Percentiles rank a stretch among this genome's conserved stretches.
phyloP scores from a whole-genome alignment of 2,888 invertebrate genomes.

The Dryobotodes eremita region DNA sequence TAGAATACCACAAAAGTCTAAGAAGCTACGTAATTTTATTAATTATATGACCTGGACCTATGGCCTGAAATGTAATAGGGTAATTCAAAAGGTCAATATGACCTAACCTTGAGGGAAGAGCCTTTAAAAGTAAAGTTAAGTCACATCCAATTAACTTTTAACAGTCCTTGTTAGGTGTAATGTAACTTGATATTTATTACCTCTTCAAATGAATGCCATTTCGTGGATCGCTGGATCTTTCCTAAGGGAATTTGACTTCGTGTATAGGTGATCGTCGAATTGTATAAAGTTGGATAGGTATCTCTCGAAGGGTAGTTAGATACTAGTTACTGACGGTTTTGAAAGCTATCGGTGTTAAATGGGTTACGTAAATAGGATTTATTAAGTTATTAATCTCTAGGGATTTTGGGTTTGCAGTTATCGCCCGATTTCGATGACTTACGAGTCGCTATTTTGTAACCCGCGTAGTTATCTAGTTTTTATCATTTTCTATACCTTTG shows the following conservation, averaged over 20 bases:
- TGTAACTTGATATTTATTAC: constrained; percentile 47
- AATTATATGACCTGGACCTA: not conserved
- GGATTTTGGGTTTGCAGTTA: not conserved
- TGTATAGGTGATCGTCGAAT: constrained; percentile 13
- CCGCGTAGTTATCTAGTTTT: not conserved
- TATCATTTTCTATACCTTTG: not conserved
- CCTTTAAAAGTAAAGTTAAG: constrained; percentile 11
- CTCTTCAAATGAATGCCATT: constrained; percentile 33
- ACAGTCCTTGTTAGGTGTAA: constrained; percentile 34
- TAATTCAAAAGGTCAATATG: not conserved
- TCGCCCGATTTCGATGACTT: not conserved
- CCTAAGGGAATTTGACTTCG: constrained; percentile 13
- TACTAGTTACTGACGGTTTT: constrained; percentile 18
- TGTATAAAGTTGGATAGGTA: constrained; percentile 15
- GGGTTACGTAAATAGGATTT: constrained; percentile 26
- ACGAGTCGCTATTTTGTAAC: too few species aligned
- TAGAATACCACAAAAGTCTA: not conserved
- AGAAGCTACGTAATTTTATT: not conserved
- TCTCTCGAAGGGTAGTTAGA: not conserved
- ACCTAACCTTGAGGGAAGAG: not conserved
- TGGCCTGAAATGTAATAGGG: not conserved
- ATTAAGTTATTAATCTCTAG: constrained; percentile 7
- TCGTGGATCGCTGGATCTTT: constrained; percentile 14
- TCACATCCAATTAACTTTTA: constrained; percentile 45
- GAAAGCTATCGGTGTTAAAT: constrained; percentile 20